Conservation (phyloP, 2,113 vertebrate species). For the Glaucomys volans region DNA sequence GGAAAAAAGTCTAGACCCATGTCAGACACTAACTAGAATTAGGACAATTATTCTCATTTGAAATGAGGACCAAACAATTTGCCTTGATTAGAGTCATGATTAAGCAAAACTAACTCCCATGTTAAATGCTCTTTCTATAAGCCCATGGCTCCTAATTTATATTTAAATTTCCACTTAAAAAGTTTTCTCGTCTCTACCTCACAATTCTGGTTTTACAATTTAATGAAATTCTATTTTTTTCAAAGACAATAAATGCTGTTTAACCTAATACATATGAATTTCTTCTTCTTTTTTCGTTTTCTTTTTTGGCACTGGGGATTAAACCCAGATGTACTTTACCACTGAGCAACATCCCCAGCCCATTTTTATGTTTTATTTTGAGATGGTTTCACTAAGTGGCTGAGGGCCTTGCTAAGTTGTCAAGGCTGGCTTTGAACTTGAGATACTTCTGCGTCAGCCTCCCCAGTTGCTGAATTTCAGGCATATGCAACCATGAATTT, state of each 20-base stretch:
- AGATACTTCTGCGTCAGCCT: too few relatives aligned
- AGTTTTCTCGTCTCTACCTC: background rate
- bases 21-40: background rate
- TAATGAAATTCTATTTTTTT: conserved; percentile 43
- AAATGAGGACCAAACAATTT: background rate
- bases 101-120: background rate
- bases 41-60: background rate
- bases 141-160: background rate
- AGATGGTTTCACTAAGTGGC: too few relatives aligned
- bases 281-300: too few relatives aligned
- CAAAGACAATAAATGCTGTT: conserved; percentile 29
- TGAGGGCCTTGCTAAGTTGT: too few relatives aligned
- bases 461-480: too few relatives aligned
- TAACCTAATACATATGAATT: background rate
- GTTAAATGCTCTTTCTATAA: conserved; percentile 19
- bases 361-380: too few relatives aligned
- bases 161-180: conserved; percentile 28
- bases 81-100: background rate
- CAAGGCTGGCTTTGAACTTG: too few relatives aligned
- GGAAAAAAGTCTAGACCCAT: background rate
- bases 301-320: too few relatives aligned
- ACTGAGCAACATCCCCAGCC: too few relatives aligned
- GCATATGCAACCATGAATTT: background rate
- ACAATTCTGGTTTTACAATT: conserved; percentile 13
- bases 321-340: too few relatives aligned